Percentiles rank a stretch among this genome's conserved stretches.
Evolutionary conservation across 2,888 invertebrate species (phyloP).

Genomic region (Chaetoderma sp.): DNA sequence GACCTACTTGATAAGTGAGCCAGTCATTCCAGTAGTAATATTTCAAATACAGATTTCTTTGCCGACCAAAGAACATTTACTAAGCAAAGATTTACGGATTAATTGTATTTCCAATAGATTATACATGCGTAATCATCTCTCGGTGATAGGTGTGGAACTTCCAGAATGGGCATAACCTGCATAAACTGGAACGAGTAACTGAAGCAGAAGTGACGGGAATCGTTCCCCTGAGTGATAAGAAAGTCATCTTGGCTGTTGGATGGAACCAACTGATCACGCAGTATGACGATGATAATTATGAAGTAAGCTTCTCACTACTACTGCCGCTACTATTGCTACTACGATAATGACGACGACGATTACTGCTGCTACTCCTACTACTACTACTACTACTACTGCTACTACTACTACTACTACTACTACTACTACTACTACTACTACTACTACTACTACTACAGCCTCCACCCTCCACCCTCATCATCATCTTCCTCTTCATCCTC

Average conservation of each 20-base stretch:
- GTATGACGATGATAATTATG: conserved; percentile 65
- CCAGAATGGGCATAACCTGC: conserved; percentile 68
- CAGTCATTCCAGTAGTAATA: too few species aligned
- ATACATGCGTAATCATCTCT: too few species aligned
- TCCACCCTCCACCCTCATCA: conserved; percentile 7
- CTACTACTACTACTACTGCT: conserved; percentile 12
- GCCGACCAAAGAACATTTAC: too few species aligned
- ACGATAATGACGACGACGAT: too few species aligned
- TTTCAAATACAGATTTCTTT: too few species aligned
- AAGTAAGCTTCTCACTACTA: conserved; percentile 50
- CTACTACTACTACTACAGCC: conserved; percentile 18
- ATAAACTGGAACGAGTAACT: conserved; percentile 62
- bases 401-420: conserved; percentile 13
- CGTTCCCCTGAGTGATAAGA: conserved; percentile 59
- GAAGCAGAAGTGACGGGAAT: conserved; percentile 68
- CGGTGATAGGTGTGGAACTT: conserved; percentile 68
- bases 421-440: conserved; percentile 13
- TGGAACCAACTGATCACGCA: conserved; percentile 63
- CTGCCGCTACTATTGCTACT: background rate
- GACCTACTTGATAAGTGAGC: too few species aligned
- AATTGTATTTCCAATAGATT: too few species aligned
- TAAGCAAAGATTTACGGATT: too few species aligned
- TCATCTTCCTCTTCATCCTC: too few species aligned
- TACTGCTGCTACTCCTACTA: too few species aligned
- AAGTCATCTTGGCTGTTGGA: conserved; percentile 65